Evolutionary conservation across 1,140 invertebrate species (phyloP), one percentile per base, ranked within the genome.

Genomic region (Drosophila tsacasi): DNA sequence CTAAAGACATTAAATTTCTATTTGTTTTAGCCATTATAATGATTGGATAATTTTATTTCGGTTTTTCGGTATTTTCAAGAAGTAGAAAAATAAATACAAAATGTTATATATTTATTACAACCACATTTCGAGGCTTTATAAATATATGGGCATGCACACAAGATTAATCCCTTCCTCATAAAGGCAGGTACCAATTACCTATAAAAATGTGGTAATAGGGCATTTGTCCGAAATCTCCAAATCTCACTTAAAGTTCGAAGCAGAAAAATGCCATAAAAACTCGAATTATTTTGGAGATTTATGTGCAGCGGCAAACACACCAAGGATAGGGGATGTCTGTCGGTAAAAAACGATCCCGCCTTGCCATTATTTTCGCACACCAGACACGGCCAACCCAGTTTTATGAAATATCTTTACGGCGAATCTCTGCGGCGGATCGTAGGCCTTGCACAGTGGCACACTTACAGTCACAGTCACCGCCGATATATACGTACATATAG

Each of bases 391-490:
- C 71, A 74, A 74, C 71, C 71, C 68, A 73, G 57, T 73, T 74
- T 44, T 63, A 42, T 37, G 27, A 35, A 19, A 42, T 62, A 83
- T 83, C 76, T 62, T 30, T 27, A 57, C 65, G 58, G 60, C 25
- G 57, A 55, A 83, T 83, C 81, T 83, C 81, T 83, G 37, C 13
- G 55, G 30, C 13, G 55, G 55, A 63, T 58, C 47, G 44, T 50
- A 58, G 57, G 59, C 72, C 76, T 85, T 80, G 80, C 75, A 72
- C 58, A 67, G 83, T 87, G 71, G 81, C 76, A 87, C 79, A 79
- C 72, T 79, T 63, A 73, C 39, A 65, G 32, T 30, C 62, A 30
- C 81, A 54, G 54, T 64, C 69, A 57, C 50, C 59, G 6, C 40
- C 44, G 52, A 27, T 39, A 30, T 32, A 13, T 7, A 30, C n/a